A percentile compares a stretch with the other conserved stretches of the same genome.
Evolutionary conservation across 1,140 invertebrate genomes (phyloP).

Genomic region (Camponotus vicinus): DNA sequence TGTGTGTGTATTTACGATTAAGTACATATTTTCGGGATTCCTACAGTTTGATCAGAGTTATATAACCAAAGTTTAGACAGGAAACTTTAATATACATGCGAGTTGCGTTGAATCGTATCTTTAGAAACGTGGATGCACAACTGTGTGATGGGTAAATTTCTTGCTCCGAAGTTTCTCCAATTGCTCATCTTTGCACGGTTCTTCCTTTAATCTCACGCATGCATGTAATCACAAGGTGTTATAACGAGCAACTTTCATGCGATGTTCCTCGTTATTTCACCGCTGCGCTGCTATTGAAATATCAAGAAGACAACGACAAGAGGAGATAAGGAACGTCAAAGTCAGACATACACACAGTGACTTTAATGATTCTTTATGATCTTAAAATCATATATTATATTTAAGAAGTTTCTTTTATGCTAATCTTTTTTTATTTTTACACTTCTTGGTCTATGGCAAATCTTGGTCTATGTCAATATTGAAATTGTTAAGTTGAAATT

Average conservation of each 20-base stretch:
- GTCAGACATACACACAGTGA: not conserved
- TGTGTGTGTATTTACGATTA: not conserved
- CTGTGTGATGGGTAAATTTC: slow-evolving; percentile 39
- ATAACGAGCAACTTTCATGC: slow-evolving; percentile 31
- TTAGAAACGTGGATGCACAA: slow-evolving; percentile 21
- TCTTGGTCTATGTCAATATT: too few relatives aligned
- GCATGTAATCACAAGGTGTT: slow-evolving; percentile 53
- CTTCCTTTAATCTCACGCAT: slow-evolving; percentile 55
- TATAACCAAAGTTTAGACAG: slow-evolving; percentile 24
- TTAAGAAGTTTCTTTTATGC: not conserved
- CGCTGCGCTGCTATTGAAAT: not conserved
- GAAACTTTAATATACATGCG: slow-evolving; percentile 13
- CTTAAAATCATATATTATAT: not conserved
- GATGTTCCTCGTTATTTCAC: slow-evolving; percentile 17
- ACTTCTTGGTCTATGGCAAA: too few relatives aligned
- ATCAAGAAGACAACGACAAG: not conserved
- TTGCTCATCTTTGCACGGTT: slow-evolving; percentile 47
- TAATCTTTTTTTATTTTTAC: not conserved
- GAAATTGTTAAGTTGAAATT: too few relatives aligned
- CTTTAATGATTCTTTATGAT: too few relatives aligned
- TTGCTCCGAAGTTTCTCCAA: slow-evolving; percentile 35
- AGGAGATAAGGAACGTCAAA: not conserved
- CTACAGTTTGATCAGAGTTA: slow-evolving; percentile 15
- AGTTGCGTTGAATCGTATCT: slow-evolving; percentile 36
- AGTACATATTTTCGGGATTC: slow-evolving; percentile 1